A percentile compares a stretch with the other conserved stretches of the same genome.
Evolutionary conservation across 2,888 invertebrate genomes (phyloP).

Genomic region (Invenusta paracnida): DNA sequence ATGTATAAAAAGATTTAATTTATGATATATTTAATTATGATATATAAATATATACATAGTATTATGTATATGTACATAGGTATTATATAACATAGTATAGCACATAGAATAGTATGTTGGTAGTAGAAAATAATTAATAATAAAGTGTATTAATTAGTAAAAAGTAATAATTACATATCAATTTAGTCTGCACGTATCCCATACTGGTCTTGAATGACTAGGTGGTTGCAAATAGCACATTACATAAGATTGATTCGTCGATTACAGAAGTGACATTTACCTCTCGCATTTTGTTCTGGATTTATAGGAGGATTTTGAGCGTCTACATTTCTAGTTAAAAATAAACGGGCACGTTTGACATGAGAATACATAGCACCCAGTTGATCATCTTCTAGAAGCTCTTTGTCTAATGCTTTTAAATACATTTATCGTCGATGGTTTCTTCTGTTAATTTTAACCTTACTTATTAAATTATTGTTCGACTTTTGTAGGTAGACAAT

Average conservation of each 20-base stretch:
- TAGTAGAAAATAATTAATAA: not conserved
- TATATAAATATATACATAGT: not conserved
- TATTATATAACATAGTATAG: slow-evolving; percentile 13
- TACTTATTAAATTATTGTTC: too few relatives aligned
- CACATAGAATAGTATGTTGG: not conserved
- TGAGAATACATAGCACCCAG: too few relatives aligned
- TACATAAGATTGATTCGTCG: not conserved
- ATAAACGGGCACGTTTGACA: too few relatives aligned
- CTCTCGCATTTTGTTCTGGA: slow-evolving; percentile 22
- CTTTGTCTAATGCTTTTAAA: too few relatives aligned
- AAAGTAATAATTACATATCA: not conserved
- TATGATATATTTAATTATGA: not conserved
- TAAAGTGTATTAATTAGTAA: not conserved
- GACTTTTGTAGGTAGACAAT: too few relatives aligned
- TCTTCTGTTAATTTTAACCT: too few relatives aligned
- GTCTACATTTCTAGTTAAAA: too few relatives aligned
- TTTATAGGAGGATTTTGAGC: slow-evolving; percentile 15
- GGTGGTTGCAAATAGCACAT: slow-evolving; percentile 7
- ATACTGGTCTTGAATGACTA: not conserved
- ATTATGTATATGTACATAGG: too few relatives aligned
- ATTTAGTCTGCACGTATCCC: not conserved
- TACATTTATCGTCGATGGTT: too few relatives aligned
- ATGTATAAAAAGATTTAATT: not conserved
- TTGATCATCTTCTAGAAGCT: too few relatives aligned
- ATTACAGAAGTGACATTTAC: slow-evolving; percentile 26